Evolutionary conservation across 2,113 vertebrate species (phyloP).

Genomic region (Aegotheles bennettii): DNA sequence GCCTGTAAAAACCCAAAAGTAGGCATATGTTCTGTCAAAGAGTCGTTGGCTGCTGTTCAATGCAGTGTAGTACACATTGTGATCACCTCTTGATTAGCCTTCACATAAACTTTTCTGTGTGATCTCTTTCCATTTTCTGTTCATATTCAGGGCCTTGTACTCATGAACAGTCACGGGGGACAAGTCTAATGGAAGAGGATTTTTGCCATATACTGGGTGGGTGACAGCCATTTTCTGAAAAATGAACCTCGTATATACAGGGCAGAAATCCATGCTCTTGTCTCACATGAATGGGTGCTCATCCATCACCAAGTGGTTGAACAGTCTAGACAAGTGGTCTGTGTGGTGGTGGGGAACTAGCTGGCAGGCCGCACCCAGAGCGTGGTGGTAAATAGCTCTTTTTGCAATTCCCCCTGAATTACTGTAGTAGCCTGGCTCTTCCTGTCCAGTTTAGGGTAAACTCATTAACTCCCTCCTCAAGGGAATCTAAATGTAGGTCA

Average conservation of each 20-base stretch:
- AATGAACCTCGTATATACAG: background rate
- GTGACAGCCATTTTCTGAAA: background rate
- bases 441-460: background rate
- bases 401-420: no score
- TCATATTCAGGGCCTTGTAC: background rate
- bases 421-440: background rate
- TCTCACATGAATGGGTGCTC: background rate
- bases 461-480: background rate
- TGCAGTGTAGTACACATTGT: background rate
- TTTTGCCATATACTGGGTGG: background rate
- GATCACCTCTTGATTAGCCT: conserved; percentile 20
- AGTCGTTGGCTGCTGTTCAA: background rate
- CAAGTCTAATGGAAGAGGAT: background rate
- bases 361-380: no score
- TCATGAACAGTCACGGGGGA: background rate
- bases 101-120: conserved; percentile 11
- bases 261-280: background rate
- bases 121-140: background rate
- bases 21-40: background rate
- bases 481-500: background rate
- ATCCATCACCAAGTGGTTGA: no score
- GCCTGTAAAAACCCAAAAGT: conserved; percentile 1
- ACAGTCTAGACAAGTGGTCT: no score
- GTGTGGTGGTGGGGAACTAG: no score
- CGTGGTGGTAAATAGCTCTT: no score